Conservation (phyloP, 2,797 vertebrate species). For the Siniperca undulata region DNA sequence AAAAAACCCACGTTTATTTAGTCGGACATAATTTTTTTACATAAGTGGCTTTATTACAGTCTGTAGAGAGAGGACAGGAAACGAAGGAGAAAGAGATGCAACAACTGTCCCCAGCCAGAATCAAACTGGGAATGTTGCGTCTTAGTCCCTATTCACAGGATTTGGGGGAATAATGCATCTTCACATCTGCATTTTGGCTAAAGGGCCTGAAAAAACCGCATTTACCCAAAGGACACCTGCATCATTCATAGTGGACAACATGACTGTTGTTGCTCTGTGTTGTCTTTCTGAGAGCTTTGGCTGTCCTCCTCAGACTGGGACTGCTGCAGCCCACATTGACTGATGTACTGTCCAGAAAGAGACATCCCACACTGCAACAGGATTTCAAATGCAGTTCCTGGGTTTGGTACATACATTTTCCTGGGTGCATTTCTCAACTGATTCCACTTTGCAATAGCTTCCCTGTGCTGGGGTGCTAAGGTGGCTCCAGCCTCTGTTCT, state of each 20-base stretch:
- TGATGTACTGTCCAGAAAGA: slow-evolving; percentile 10
- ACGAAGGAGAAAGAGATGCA: neutral
- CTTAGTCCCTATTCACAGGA: neutral
- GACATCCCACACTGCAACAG: neutral
- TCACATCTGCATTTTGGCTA: neutral
- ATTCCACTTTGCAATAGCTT: neutral
- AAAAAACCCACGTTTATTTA: too few species aligned
- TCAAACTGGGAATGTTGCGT: too few species aligned
- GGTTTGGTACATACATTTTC: neutral
- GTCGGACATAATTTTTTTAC: neutral
- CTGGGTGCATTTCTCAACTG: neutral
- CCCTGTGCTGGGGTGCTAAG: neutral
- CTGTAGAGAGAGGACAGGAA: neutral
- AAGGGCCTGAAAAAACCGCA: neutral
- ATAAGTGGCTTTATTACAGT: neutral
- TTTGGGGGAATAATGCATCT: neutral
- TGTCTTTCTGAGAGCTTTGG: slow-evolving; percentile 6
- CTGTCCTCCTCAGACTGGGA: neutral
- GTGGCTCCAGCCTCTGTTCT: too few species aligned
- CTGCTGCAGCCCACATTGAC: slow-evolving; percentile 3
- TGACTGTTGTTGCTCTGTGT: neutral
- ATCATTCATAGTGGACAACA: slow-evolving; percentile 18
- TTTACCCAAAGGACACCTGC: neutral
- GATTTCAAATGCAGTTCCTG: slow-evolving; percentile 18
- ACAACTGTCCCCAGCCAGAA: too few species aligned